phyloP scores from a whole-genome alignment of 2,888 invertebrate species.

The Myathropa florea region DNA sequence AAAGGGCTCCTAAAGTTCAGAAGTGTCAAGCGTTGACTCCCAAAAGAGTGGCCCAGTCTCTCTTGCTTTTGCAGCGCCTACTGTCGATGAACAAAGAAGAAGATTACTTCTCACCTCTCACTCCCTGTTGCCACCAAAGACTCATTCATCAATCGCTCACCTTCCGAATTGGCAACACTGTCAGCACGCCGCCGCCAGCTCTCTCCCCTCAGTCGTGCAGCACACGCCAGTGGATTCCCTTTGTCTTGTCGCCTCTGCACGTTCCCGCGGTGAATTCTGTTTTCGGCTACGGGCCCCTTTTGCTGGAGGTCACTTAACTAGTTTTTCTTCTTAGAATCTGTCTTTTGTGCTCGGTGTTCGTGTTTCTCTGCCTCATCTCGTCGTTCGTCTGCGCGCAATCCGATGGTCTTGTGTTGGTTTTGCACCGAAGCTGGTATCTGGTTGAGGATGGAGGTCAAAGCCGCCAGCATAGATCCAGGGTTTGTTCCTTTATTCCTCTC shows the following conservation, averaged over 20 bases:
- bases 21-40: too few species aligned
- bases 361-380: neutral
- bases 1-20: too few species aligned
- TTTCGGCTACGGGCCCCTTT: conserved; percentile 9
- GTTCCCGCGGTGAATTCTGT: conserved; percentile 18
- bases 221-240: neutral
- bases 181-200: conserved; percentile 22
- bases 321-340: conserved; percentile 31
- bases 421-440: neutral
- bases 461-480: neutral
- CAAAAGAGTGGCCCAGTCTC: too few species aligned
- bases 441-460: neutral
- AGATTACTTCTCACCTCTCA: too few species aligned
- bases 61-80: too few species aligned
- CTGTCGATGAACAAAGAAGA: too few species aligned
- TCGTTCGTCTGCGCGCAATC: neutral
- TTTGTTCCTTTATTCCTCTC: neutral
- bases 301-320: conserved; percentile 46
- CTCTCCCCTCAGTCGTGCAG: neutral
- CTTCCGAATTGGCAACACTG: conserved; percentile 9
- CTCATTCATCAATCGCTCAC: neutral
- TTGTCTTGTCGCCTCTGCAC: neutral
- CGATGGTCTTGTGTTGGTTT: neutral
- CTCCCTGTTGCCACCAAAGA: neutral
- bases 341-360: neutral